Conservation (phyloP, 2,888 invertebrate genomes). For the Eustalomyia histrio region DNA sequence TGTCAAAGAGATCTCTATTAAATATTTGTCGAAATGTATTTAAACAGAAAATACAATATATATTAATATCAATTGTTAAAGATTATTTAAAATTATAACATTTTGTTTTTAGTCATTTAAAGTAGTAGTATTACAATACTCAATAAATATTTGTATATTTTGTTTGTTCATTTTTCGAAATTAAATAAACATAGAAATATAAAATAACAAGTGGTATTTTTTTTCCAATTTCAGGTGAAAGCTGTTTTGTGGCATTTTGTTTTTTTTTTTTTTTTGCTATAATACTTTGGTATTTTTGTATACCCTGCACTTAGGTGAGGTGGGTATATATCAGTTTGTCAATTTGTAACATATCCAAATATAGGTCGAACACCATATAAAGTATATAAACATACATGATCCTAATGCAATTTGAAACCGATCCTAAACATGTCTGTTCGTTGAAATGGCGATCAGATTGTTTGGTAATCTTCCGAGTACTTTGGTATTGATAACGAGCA, state of each 20-base stretch:
- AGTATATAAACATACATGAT: too few species aligned
- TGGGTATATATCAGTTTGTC: too few species aligned
- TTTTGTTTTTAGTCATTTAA: too few species aligned
- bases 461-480: too few species aligned
- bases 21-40: neutral
- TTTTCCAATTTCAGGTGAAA: conserved; percentile 49
- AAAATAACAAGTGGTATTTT: conserved; percentile 6
- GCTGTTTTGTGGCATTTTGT: conserved; percentile 46
- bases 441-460: too few species aligned
- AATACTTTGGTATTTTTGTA: too few species aligned
- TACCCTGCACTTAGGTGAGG: too few species aligned
- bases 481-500: too few species aligned
- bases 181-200: neutral
- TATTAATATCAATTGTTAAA: neutral
- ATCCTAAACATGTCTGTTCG: too few species aligned
- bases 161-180: neutral
- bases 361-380: too few species aligned
- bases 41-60: neutral
- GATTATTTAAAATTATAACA: neutral
- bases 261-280: conserved; percentile 1
- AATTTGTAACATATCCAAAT: too few species aligned
- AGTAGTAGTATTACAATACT: neutral
- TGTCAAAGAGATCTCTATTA: neutral
- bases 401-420: too few species aligned
- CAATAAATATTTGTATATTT: neutral